These are phyloP conservation scores for Trissoscelio sp. DNA, from an alignment of 2,888 invertebrate species.

Conservation along the genomic window DNA sequence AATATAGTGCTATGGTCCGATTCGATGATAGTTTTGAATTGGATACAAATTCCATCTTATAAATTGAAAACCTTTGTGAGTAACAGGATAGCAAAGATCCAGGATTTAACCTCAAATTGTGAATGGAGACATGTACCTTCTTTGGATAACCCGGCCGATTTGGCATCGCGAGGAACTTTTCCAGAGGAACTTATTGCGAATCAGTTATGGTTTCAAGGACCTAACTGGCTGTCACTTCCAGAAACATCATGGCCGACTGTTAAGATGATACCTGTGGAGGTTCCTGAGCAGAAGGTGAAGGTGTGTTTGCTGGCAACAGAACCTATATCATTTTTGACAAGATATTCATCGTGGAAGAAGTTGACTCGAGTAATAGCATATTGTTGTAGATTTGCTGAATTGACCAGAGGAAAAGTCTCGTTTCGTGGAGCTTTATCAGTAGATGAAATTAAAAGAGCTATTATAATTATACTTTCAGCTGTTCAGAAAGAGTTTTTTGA, in stretches of 20 bases:
- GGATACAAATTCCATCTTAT: neutral
- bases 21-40: neutral
- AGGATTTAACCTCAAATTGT: neutral
- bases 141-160: constrained; percentile 12
- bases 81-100: constrained; percentile 8
- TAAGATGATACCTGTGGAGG: too few species aligned
- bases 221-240: too few species aligned
- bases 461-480: too few species aligned
- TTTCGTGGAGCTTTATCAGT: too few species aligned
- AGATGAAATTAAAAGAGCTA: too few species aligned
- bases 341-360: neutral
- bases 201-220: too few species aligned
- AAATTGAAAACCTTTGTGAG: neutral
- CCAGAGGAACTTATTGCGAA: neutral
- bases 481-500: too few species aligned
- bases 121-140: constrained; percentile 23
- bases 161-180: constrained; percentile 7
- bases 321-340: neutral
- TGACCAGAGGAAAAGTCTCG: too few species aligned
- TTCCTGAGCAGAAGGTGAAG: too few species aligned
- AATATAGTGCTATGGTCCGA: constrained; percentile 12
- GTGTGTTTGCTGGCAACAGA: too few species aligned
- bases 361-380: constrained; percentile 6
- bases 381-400: constrained; percentile 3
- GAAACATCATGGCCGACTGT: too few species aligned